Conservation (phyloP, 2,113 vertebrate species). For the Hypanus sabinus region DNA sequence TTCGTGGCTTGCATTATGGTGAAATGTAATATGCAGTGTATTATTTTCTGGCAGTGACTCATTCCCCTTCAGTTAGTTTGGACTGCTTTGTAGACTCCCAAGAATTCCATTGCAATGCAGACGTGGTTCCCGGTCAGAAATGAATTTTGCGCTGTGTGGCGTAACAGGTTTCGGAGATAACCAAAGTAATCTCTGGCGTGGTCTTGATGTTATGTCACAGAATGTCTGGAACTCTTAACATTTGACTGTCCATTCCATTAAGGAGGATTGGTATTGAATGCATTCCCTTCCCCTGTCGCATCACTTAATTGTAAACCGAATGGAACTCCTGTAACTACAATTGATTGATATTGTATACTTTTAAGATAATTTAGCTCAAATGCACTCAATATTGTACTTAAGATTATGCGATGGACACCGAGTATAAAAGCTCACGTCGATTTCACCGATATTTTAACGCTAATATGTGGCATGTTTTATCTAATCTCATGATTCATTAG, state of each 20-base stretch:
- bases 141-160: neutral
- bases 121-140: neutral
- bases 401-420: neutral
- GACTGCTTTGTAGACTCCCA: neutral
- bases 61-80: neutral
- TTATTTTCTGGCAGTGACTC: neutral
- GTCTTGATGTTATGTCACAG: neutral
- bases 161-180: neutral
- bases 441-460: neutral
- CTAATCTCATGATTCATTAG: neutral
- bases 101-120: neutral
- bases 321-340: neutral
- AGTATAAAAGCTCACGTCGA: neutral
- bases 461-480: neutral
- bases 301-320: neutral
- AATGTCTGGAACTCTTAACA: neutral
- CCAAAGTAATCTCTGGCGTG: neutral
- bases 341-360: neutral
- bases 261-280: neutral
- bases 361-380: neutral
- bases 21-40: conserved; percentile 8
- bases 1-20: neutral
- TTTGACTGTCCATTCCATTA: neutral
- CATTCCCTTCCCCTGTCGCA: neutral
- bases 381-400: neutral